A percentile compares a stretch with the other conserved stretches of the same genome.
Conservation (phyloP, 1,140 invertebrate species). For the Trichomalopsis sarcophagae region DNA sequence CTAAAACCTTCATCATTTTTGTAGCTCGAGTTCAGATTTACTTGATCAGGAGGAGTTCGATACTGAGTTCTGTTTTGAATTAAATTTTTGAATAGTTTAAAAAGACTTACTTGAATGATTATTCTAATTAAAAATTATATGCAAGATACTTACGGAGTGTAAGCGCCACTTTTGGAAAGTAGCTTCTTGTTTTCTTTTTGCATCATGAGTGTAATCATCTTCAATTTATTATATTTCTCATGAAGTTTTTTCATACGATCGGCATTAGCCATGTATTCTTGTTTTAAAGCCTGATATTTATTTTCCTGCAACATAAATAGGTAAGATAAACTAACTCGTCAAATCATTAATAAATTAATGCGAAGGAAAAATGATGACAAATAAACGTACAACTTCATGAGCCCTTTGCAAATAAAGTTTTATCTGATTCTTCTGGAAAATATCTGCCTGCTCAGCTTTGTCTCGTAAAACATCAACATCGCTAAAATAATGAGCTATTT, state of each 20-base stretch:
- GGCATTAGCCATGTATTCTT: background rate
- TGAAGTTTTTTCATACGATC: background rate
- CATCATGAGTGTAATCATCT: background rate
- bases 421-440: background rate
- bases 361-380: background rate
- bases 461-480: background rate
- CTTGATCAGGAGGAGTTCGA: background rate
- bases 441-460: background rate
- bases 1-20: background rate
- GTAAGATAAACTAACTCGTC: background rate
- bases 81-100: background rate
- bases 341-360: background rate
- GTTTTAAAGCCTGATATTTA: background rate
- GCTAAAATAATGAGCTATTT: background rate
- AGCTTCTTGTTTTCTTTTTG: background rate
- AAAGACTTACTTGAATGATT: background rate
- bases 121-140: background rate
- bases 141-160: background rate
- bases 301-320: background rate
- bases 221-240: background rate
- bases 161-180: background rate
- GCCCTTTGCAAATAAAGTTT: background rate
- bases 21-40: background rate
- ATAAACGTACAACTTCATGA: background rate
- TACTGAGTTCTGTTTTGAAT: background rate